phyloP scores from a whole-genome alignment of 2,113 vertebrate species.

The Phasianus colchicus region DNA sequence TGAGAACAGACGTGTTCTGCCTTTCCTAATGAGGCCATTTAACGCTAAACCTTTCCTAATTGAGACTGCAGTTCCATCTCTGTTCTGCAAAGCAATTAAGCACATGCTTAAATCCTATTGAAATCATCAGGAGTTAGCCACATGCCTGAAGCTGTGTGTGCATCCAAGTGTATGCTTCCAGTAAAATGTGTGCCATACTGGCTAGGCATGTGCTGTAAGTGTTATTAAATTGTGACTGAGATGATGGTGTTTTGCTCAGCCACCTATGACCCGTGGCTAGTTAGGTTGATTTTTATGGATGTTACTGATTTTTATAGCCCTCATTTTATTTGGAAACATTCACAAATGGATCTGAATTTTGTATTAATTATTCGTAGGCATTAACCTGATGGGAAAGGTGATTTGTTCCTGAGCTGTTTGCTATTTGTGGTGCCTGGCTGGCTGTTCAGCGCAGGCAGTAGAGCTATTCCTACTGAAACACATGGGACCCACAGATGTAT shows the following conservation, averaged over 20 bases:
- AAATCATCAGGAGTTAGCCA: constrained; percentile 45
- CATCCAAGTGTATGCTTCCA: constrained; percentile 52
- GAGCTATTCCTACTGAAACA: neutral
- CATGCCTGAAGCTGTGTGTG: constrained; percentile 64
- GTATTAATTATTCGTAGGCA: neutral
- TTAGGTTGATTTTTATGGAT: constrained; percentile 46
- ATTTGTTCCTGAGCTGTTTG: neutral
- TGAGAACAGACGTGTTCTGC: constrained; percentile 70
- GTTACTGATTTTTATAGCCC: constrained; percentile 14
- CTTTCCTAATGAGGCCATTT: constrained; percentile 71
- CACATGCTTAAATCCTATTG: constrained; percentile 64
- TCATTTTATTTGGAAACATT: neutral
- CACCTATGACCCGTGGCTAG: neutral
- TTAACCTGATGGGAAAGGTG: constrained; percentile 2
- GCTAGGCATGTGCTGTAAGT: constrained; percentile 31
- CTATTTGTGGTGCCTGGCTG: neutral
- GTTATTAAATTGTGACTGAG: constrained; percentile 43
- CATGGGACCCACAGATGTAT: constrained; percentile 44
- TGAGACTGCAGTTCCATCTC: constrained; percentile 56
- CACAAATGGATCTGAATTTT: constrained; percentile 9
- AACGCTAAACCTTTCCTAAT: constrained; percentile 71
- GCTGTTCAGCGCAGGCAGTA: neutral
- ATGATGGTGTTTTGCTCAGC: constrained; percentile 38
- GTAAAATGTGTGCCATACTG: constrained; percentile 9
- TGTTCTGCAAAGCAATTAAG: constrained; percentile 67